A percentile compares a stretch with the other conserved stretches of the same genome.
These are phyloP conservation scores for Harmothoe impar DNA, from an alignment of 2,888 invertebrate genomes.

Conservation along the genomic window DNA sequence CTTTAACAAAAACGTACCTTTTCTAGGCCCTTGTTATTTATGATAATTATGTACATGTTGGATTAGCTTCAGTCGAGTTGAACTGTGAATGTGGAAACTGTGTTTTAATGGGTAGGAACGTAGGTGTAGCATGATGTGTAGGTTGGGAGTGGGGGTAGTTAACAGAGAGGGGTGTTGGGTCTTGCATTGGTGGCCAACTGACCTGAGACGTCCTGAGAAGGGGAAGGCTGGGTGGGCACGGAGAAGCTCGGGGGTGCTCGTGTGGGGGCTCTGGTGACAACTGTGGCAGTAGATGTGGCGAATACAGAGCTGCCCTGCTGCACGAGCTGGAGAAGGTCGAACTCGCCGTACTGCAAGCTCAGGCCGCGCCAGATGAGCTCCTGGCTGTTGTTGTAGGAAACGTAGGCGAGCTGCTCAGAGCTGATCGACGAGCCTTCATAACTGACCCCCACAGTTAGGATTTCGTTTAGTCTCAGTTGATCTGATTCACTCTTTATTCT, in stretches of 20 bases:
- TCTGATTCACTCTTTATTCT: not conserved
- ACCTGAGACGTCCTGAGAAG: slow-evolving; percentile 32
- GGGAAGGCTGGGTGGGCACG: not conserved
- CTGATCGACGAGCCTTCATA: not conserved
- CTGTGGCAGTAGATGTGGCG: not conserved
- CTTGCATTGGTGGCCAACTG: slow-evolving; percentile 35
- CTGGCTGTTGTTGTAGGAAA: not conserved
- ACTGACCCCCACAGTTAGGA: slow-evolving; percentile 20
- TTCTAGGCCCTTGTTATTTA: no score
- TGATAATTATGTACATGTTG: no score
- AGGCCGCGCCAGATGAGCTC: not conserved
- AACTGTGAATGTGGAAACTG: no score
- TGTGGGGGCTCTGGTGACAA: not conserved
- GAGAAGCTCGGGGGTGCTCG: not conserved
- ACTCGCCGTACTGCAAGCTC: slow-evolving; percentile 40
- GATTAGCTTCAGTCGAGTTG: no score
- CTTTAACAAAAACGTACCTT: no score
- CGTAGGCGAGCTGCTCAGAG: not conserved
- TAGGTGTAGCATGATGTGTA: not conserved
- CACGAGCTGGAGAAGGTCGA: slow-evolving; percentile 26
- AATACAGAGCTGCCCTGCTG: slow-evolving; percentile 51
- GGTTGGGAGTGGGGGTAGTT: not conserved
- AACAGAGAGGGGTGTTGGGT: not conserved
- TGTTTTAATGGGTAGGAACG: no score
- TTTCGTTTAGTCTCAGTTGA: not conserved